Evolutionary conservation across 2,888 invertebrate genomes (phyloP).

Genomic region (Aethes cnicana): DNA sequence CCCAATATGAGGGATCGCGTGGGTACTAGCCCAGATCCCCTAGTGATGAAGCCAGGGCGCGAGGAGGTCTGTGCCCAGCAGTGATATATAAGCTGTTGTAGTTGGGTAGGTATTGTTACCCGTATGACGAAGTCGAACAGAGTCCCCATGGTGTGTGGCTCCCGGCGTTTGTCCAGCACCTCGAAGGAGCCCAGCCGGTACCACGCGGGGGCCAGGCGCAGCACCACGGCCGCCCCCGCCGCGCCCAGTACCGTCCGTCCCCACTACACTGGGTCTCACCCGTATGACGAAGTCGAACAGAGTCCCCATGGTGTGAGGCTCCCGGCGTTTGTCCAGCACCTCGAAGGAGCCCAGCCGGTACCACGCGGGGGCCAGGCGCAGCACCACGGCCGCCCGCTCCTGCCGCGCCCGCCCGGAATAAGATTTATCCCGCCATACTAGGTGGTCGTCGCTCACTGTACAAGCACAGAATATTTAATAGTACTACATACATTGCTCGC

Average conservation of each 20-base stretch:
- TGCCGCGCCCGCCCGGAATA: conserved; percentile 80
- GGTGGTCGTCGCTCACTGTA: conserved; percentile 76
- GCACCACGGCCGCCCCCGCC: conserved; percentile 78
- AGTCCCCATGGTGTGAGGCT: conserved; percentile 67
- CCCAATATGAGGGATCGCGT: too few relatives aligned
- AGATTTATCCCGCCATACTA: conserved; percentile 83
- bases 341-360: conserved; percentile 85
- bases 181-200: conserved; percentile 85
- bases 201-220: conserved; percentile 82
- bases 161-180: conserved; percentile 77
- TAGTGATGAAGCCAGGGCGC: too few relatives aligned
- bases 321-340: conserved; percentile 77
- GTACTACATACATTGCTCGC: conserved; percentile 2
- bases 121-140: conserved; percentile 71
- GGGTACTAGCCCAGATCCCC: too few relatives aligned
- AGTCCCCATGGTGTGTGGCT: conserved; percentile 67
- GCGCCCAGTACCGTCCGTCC: conserved; percentile 83
- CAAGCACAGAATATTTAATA: not conserved
- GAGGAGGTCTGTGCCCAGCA: too few relatives aligned
- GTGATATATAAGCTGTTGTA: too few relatives aligned
- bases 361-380: conserved; percentile 82
- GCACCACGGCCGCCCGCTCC: conserved; percentile 82
- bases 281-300: conserved; percentile 71
- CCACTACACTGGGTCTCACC: not conserved
- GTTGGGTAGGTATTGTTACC: too few relatives aligned